Base-by-base conservation (phyloP, 2,113 vertebrate species). In the Phylloscopus whistleri region DNA sequence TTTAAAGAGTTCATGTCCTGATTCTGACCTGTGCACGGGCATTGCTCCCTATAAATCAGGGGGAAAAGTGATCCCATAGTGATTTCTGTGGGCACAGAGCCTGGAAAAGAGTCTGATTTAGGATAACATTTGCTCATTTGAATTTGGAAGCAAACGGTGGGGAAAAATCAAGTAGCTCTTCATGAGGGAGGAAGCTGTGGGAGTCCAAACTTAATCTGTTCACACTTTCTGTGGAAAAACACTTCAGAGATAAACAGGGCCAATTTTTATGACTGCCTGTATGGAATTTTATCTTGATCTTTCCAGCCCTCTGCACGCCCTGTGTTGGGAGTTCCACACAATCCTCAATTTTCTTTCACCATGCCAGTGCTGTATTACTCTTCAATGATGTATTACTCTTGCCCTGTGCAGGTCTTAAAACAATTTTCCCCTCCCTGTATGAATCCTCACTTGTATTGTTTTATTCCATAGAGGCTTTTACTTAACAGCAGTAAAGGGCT, bases 381-480 rank as follows among this genome's bases (percentile, higher is more conserved):
- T 62, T 62, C 37, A 39, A 9, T 62, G 37, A 93, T 28, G 43
- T 80, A 59, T 39, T 92, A 56, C 26, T 89, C 87, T 91, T 83
- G 37, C 59, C 55, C 76, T 89, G 18, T 28, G 51, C 11, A 56
- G 44, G 39, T 91, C 93, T 96, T 92, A 86, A 91, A 84, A 63
- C 21, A 75, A 39, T 83, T 94, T 94, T 74, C 9, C 43, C 27
- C 7, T 95, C 72, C 49, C 28, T 66, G 23, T 88, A 68, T 82
- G 80, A 94, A 84, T 95, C 19, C 59, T 74, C 82, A 92, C 70
- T 73, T 78, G 23, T 56, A 72, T 63, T 84, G 28, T 93, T 84
- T 96, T 96, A 84, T 95, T 93, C 85, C 64, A 70, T 37, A 90
- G 70, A 78, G 18, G 13, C 15, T 95, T 91, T 93, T 95, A 84